phyloP scores from a whole-genome alignment of 1,140 invertebrate species.

The Cyrtorhinus lividipennis region DNA sequence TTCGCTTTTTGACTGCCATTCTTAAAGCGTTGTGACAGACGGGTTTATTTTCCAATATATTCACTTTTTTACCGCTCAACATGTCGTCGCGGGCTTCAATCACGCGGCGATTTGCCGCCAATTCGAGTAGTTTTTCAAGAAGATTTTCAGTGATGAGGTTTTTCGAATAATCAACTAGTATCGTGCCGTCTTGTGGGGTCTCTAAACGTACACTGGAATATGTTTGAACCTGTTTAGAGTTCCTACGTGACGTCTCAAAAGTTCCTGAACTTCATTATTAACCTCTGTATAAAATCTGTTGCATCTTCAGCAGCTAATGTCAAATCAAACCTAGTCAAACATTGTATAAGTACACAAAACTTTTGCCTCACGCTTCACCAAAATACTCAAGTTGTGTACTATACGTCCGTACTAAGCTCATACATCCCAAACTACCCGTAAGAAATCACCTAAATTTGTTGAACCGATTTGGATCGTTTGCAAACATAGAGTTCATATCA shows the following conservation, averaged over 20 bases:
- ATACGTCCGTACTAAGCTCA: no score
- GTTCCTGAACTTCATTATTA: no score
- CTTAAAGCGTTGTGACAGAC: slow-evolving; percentile 91
- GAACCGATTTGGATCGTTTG: background rate
- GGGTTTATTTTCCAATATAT: slow-evolving; percentile 92
- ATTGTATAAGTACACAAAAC: no score
- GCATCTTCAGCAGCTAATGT: no score
- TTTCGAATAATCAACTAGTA: slow-evolving; percentile 92
- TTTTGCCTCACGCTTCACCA: no score
- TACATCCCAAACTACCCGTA: no score
- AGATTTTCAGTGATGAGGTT: slow-evolving; percentile 75
- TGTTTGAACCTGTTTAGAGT: slow-evolving; percentile 19
- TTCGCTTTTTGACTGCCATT: slow-evolving; percentile 53
- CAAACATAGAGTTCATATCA: background rate
- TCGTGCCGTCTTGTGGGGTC: slow-evolving; percentile 69
- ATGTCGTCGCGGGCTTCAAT: slow-evolving; percentile 77
- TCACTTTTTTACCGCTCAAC: slow-evolving; percentile 91
- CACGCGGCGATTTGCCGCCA: slow-evolving; percentile 72
- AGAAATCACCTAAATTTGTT: background rate
- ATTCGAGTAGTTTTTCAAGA: slow-evolving; percentile 55
- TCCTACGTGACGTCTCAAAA: no score
- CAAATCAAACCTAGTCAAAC: no score
- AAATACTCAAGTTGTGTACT: no score
- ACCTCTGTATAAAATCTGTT: no score
- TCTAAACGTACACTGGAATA: slow-evolving; percentile 49